phyloP scores from a whole-genome alignment of 2,888 invertebrate species.

The Esperia sulphurella region DNA sequence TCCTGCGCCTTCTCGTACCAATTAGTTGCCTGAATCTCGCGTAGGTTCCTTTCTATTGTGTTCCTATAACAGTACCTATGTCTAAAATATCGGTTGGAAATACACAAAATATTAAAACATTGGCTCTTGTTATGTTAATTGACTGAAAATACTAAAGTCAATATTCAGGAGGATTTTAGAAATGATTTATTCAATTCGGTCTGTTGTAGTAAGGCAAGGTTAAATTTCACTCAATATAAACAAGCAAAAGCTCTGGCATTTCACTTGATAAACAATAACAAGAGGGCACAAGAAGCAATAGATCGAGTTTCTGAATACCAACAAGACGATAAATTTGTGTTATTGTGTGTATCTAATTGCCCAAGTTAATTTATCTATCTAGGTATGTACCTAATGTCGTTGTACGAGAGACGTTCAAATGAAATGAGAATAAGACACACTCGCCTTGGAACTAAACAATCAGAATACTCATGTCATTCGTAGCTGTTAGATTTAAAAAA shows the following conservation, averaged over 20 bases:
- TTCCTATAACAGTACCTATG: too few species aligned
- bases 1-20: too few species aligned
- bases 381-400: too few species aligned
- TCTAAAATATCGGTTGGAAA: too few species aligned
- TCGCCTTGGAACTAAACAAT: too few species aligned
- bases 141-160: not conserved
- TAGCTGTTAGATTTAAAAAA: too few species aligned
- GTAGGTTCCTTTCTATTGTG: too few species aligned
- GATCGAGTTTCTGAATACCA: conserved; percentile 21
- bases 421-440: too few species aligned
- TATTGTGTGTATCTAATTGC: not conserved
- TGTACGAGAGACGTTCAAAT: too few species aligned
- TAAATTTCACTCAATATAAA: conserved; percentile 40
- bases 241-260: conserved; percentile 35
- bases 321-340: conserved; percentile 14
- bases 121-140: conserved; percentile 1
- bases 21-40: too few species aligned
- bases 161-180: conserved; percentile 1
- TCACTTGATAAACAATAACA: conserved; percentile 40
- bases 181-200: conserved; percentile 25
- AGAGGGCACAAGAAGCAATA: conserved; percentile 16
- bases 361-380: too few species aligned
- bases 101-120: not conserved
- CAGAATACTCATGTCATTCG: too few species aligned
- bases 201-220: conserved; percentile 24